Evolutionary conservation across 2,797 vertebrate genomes (phyloP), one percentile per base, ranked within the genome.

Genomic region (Synaphobranchus kaupii): DNA sequence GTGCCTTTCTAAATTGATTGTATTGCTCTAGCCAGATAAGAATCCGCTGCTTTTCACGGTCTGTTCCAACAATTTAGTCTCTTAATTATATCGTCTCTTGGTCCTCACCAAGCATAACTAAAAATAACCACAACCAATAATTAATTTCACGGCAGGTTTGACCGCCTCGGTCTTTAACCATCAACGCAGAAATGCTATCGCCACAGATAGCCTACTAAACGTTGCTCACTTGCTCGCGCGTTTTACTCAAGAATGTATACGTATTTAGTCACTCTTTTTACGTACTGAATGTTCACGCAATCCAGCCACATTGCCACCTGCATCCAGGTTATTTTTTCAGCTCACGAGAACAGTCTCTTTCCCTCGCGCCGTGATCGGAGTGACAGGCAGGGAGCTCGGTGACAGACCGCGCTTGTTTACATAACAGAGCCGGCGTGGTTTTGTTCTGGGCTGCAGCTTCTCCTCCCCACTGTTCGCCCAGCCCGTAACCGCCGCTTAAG

Each of bases 71-170:
- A 48, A 80, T 80, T 80, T 48, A 80, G 76, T 48, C 76, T 80
- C 13, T 31, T 88, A 85, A 84, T 81, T 73, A 88, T 73, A 39
- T 39, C 39, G 39, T 39, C 0, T 39, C 39, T 39, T 39, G 80
- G 22, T 28, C 85, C 84, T 58, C 76, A 85, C 50, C 83, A 31
- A 28, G 34, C 39, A 58, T 25, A 4, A 39, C 58, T 63, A 88
- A 73, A 89, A 89, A 89, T 4, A 90, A 88, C 83, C 84, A 34
- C 0, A 50, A 28, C 90, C 91, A 89, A 93, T 94, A 90, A 90
- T 89, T 89, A 15, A 92, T 92, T 89, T 89, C 89, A 83, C 85
- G 44, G 31, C 60, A 84, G 31, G 20, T 87, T 39, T 52, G 47
- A 73, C 31, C 2, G 25, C 68, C 31, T 3, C 68, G n/a, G 22